Evolutionary conservation across 2,888 invertebrate species (phyloP).

Genomic region (Micoletzkya japonica): DNA sequence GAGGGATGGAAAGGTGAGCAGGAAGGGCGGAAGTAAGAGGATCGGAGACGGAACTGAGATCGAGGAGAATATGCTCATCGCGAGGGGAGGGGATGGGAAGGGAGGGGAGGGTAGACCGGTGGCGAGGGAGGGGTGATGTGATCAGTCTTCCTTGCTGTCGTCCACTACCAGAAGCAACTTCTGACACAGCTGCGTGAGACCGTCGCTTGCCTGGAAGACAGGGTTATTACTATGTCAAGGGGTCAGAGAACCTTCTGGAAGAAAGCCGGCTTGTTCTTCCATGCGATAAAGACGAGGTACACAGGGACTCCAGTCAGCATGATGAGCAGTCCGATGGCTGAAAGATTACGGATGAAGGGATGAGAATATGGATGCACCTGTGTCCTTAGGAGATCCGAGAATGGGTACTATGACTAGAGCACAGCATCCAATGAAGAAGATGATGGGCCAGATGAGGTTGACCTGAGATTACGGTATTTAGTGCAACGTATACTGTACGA

Average conservation of each 20-base stretch:
- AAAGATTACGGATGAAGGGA: neutral
- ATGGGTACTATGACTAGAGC: conserved; percentile 86
- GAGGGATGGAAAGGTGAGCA: too few species aligned
- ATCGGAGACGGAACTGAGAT: neutral
- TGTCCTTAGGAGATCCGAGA: conserved; percentile 78
- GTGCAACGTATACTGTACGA: neutral
- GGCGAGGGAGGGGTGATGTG: neutral
- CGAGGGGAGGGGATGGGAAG: too few species aligned
- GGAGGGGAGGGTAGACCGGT: neutral
- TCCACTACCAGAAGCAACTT: conserved; percentile 59
- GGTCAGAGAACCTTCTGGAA: conserved; percentile 37
- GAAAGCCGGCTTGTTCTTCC: conserved; percentile 54
- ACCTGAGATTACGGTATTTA: conserved; percentile 34
- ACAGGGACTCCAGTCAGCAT: conserved; percentile 63
- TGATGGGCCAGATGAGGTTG: conserved; percentile 65
- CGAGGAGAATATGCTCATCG: neutral
- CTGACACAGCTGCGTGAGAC: conserved; percentile 48
- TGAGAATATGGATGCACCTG: conserved; percentile 56
- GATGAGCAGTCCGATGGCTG: conserved; percentile 61
- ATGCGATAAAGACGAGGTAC: conserved; percentile 60
- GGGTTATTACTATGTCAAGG: neutral
- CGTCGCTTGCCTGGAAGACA: conserved; percentile 32
- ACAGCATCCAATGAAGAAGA: conserved; percentile 82
- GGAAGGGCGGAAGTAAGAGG: neutral
- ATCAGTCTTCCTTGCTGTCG: conserved; percentile 46